Conservation (phyloP, 1,140 invertebrate genomes). For the Amyelois transitella region DNA sequence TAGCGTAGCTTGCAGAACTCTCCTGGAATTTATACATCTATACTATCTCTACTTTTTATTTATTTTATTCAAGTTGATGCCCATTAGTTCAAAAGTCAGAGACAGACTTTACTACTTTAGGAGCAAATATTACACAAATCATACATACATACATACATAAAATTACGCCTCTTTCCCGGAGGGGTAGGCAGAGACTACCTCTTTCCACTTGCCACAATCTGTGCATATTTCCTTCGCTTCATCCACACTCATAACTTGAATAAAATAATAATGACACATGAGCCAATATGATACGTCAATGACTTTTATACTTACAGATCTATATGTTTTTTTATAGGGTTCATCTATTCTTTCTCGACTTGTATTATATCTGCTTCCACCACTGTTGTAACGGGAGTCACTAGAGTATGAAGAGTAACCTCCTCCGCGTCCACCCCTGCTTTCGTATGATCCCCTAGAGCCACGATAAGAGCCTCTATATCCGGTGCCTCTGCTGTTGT, state of each 20-base stretch:
- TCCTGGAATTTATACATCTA: slow-evolving; percentile 36
- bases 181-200: no score
- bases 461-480: slow-evolving; percentile 60
- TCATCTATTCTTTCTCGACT: slow-evolving; percentile 67
- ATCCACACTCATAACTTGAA: no score
- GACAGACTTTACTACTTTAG: no score
- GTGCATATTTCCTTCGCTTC: no score
- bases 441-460: slow-evolving; percentile 53
- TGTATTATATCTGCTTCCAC: slow-evolving; percentile 51
- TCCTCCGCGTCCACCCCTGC: slow-evolving; percentile 50
- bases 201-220: no score
- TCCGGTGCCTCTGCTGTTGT: slow-evolving; percentile 48
- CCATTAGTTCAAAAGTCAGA: no score
- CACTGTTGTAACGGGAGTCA: slow-evolving; percentile 55
- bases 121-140: no score
- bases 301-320: slow-evolving; percentile 53
- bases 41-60: neutral
- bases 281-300: no score
- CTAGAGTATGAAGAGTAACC: slow-evolving; percentile 51
- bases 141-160: no score
- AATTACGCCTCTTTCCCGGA: no score
- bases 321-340: slow-evolving; percentile 67
- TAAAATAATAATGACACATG: no score
- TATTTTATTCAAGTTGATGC: no score
- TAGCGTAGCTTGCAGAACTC: slow-evolving; percentile 51